These are phyloP conservation scores for Drosophila malerkotliana DNA, from an alignment of 1,140 invertebrate species.

Conservation along the genomic window DNA sequence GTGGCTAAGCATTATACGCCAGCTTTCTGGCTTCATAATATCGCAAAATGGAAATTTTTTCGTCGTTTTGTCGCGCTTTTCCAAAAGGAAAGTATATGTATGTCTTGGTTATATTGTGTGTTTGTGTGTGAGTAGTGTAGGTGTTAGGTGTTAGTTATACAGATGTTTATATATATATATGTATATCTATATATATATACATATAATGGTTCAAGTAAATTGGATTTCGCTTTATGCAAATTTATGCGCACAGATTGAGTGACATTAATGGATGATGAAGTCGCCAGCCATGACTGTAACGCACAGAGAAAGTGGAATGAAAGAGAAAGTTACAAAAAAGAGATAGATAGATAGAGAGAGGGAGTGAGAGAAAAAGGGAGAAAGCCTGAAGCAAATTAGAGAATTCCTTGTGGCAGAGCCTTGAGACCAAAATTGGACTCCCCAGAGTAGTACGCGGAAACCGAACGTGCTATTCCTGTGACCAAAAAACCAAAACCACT, in stretches of 20 bases:
- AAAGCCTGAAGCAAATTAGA: not conserved
- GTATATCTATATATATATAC: not conserved
- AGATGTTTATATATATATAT: not conserved
- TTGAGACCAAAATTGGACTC: not conserved
- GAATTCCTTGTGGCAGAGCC: slow-evolving; percentile 16
- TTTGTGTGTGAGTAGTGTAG: not conserved
- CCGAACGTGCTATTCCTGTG: slow-evolving; percentile 25
- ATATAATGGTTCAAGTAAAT: slow-evolving; percentile 60
- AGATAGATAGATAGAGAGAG: not conserved
- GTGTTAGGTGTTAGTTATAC: slow-evolving; percentile 9
- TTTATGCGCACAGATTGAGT: slow-evolving; percentile 80
- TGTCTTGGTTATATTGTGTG: slow-evolving; percentile 3
- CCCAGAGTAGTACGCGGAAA: not conserved
- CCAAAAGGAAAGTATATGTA: slow-evolving; percentile 16
- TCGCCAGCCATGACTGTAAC: slow-evolving; percentile 42
- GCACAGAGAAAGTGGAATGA: slow-evolving; percentile 1
- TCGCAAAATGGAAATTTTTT: slow-evolving; percentile 49
- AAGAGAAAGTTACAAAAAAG: not conserved
- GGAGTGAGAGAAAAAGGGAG: not conserved
- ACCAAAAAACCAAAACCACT: slow-evolving; percentile 33
- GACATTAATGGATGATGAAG: slow-evolving; percentile 80
- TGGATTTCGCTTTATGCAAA: slow-evolving; percentile 80
- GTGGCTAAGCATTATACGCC: slow-evolving; percentile 14
- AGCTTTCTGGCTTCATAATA: slow-evolving; percentile 19
- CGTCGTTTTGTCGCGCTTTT: slow-evolving; percentile 18